Base-by-base conservation (phyloP, 2,888 invertebrate genomes). In the Protodeltote pygarga region DNA sequence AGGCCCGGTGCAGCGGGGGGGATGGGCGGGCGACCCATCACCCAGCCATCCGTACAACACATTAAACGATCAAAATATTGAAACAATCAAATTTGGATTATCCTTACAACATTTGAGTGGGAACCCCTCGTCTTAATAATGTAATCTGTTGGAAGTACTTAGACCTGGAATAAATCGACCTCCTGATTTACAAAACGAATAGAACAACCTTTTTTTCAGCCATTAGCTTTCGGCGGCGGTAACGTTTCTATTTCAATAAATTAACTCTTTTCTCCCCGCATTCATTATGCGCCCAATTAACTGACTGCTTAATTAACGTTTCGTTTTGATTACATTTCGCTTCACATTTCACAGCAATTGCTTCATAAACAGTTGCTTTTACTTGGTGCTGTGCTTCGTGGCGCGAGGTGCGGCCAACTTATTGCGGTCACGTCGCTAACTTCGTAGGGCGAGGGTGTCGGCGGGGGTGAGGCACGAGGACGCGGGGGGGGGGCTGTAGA, bases 401-500 rank as follows among this genome's bases (percentile, higher is more conserved):
- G 38, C 17, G 59, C 28, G 44, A 49, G 49, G 39, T 39, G 51
- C 34, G 31, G 28, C 20, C 31, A 66, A 71, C 65, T 65, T 74
- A 75, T 74, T 75, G 74, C 74, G 74, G 74, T 73, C 73, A 75
- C 75, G 74, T 75, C 65, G 63, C 71, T 59, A 70, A 69, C 64
- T 66, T 65, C 45, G 65, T 60, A 60, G 63, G 54, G 53, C 50
- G 45, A 27, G 48, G 47, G 46, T 31, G 58, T 35, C 38, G 15
- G 8, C 5, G 31, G 37, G 28, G 14, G 15, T 4, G 32, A 9
- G 16, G 8, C 3, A 11, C 3, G 11, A 1, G n/a, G 14, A 5
- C 20, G 9, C 3, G 4, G 14, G 2, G n/a, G 4, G 6, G 1
- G 15, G 9, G 10, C 8, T 19, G 23, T 3, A 3, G 11, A 13